Conservation (phyloP, 2,113 vertebrate genomes). For the Climacteris rufus region DNA sequence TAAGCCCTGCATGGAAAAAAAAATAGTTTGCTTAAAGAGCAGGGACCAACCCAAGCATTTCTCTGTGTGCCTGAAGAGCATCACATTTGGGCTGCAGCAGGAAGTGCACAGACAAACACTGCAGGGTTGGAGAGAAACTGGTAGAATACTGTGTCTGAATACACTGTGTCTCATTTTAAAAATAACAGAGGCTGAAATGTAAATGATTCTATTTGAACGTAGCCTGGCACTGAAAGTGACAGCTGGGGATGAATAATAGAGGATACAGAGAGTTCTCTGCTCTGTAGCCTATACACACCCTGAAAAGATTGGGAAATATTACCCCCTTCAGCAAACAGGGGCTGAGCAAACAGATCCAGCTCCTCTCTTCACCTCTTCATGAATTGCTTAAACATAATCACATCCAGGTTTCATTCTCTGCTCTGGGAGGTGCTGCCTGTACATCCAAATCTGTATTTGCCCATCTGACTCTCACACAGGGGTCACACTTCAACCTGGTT, state of each 20-base stretch:
- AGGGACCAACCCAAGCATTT: neutral
- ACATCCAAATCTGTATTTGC: neutral
- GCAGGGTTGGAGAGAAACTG: neutral
- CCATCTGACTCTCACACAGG: neutral
- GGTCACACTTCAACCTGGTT: neutral
- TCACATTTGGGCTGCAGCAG: neutral
- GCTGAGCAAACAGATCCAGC: neutral
- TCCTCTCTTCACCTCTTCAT: neutral
- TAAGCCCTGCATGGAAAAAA: neutral
- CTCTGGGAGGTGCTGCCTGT: neutral
- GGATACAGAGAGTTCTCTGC: neutral
- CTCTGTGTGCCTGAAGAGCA: neutral
- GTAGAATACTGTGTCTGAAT: neutral
- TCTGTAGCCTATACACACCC: rapidly evolving
- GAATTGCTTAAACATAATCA: neutral
- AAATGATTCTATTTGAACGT: neutral
- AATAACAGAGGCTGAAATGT: neutral
- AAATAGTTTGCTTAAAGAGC: neutral
- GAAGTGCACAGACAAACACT: neutral
- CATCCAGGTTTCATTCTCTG: neutral
- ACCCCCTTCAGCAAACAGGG: neutral
- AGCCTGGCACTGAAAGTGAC: neutral
- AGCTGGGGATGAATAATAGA: neutral
- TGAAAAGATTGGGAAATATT: neutral
- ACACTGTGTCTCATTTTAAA: neutral